These are phyloP conservation scores for Phocides pigmalion DNA, from an alignment of 1,140 invertebrate species.

Conservation along the genomic window DNA sequence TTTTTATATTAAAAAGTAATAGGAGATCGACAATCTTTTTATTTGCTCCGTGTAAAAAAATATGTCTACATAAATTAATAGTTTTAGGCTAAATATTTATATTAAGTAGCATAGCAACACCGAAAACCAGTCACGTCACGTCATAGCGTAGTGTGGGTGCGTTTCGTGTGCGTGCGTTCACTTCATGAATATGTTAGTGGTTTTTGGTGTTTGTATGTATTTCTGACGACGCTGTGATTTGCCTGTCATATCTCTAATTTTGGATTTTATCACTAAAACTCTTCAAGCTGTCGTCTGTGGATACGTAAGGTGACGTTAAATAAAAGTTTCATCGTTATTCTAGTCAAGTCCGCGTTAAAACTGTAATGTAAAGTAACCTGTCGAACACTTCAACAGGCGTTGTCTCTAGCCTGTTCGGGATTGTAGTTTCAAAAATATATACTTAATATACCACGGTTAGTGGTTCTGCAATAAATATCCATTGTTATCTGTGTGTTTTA, in stretches of 20 bases:
- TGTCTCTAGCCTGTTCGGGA: conserved; percentile 55
- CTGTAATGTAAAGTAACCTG: conserved; percentile 51
- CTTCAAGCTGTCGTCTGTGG: conserved; percentile 74
- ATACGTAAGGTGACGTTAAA: conserved; percentile 55
- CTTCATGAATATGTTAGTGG: conserved; percentile 58
- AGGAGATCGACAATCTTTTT: no score
- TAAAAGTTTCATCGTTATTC: conserved; percentile 12
- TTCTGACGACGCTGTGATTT: conserved; percentile 77
- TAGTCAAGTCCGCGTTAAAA: conserved; percentile 1
- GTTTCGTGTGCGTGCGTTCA: conserved; percentile 53
- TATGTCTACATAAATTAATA: no score
- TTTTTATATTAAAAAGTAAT: no score
- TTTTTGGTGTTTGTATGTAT: conserved; percentile 77
- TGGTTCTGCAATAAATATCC: conserved; percentile 41
- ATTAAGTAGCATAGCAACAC: conserved; percentile 44
- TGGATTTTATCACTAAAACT: conserved; percentile 81
- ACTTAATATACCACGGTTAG: conserved; percentile 25
- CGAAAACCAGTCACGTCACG: conserved; percentile 65
- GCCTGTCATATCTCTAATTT: conserved; percentile 73
- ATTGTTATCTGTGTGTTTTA: conserved; percentile 61
- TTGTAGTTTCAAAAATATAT: conserved; percentile 35
- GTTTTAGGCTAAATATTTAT: conserved; percentile 6
- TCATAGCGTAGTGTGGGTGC: conserved; percentile 65
- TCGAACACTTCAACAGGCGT: conserved; percentile 64
- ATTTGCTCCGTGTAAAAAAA: no score